Conservation (phyloP, 2,888 invertebrate genomes). For the Trichacis sp. region DNA sequence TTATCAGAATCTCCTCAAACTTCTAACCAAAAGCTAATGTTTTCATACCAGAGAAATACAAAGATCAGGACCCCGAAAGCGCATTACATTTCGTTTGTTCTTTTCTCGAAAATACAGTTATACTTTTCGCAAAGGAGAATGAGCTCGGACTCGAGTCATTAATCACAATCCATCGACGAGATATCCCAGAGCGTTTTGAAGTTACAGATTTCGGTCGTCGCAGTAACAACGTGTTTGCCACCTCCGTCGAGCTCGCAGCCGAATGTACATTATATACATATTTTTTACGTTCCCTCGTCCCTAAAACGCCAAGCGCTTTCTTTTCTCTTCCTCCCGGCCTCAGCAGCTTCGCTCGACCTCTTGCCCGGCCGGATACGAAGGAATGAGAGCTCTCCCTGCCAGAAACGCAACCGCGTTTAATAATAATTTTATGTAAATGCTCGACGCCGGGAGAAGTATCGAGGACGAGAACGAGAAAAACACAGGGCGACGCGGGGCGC, state of each 20-base stretch:
- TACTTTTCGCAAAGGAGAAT: slow-evolving; percentile 33
- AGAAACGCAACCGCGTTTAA: slow-evolving; percentile 54
- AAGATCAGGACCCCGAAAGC: slow-evolving; percentile 22
- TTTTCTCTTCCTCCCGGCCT: slow-evolving; percentile 23
- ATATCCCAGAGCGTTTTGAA: slow-evolving; percentile 35
- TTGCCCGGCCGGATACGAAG: slow-evolving; percentile 25
- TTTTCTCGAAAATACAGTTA: slow-evolving; percentile 38
- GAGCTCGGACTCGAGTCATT: slow-evolving; percentile 41
- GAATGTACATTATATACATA: slow-evolving; percentile 22
- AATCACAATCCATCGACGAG: slow-evolving; percentile 53
- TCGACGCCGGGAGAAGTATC: slow-evolving; percentile 39
- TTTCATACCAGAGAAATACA: slow-evolving; percentile 12
- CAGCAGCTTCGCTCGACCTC: slow-evolving; percentile 25
- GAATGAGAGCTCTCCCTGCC: slow-evolving; percentile 40
- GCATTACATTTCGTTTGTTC: slow-evolving; percentile 35
- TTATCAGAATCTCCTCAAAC: too few species aligned
- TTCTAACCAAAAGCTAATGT: too few species aligned
- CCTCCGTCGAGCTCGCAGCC: not conserved
- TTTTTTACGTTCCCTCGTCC: slow-evolving; percentile 31
- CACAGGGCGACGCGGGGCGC: slow-evolving; percentile 41
- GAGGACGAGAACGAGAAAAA: slow-evolving; percentile 33
- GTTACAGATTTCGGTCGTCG: slow-evolving; percentile 25
- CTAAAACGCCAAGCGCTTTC: slow-evolving; percentile 31
- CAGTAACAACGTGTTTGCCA: slow-evolving; percentile 20
- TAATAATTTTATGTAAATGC: slow-evolving; percentile 64